These are phyloP conservation scores for Dinothrombium tinctorium DNA, from an alignment of 1,140 invertebrate genomes.

Conservation along the genomic window DNA sequence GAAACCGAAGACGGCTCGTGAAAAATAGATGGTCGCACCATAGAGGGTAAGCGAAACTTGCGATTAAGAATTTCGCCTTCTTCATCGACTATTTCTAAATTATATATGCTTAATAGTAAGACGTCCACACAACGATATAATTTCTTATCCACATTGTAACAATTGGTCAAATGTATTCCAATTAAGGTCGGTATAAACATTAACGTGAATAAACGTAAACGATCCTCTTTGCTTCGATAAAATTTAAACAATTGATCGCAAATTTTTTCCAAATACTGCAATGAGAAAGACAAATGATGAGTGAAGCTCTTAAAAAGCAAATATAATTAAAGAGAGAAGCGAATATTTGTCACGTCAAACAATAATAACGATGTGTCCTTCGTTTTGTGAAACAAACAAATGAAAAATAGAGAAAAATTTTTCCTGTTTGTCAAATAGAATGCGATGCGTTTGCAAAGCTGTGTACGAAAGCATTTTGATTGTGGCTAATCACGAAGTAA, in stretches of 20 bases:
- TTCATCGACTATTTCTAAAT: not conserved
- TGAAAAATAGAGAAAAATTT: no score
- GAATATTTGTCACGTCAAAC: no score
- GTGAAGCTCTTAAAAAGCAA: no score
- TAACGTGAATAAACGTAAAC: not conserved
- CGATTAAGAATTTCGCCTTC: not conserved
- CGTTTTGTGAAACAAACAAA: no score
- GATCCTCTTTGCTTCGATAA: not conserved
- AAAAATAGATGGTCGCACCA: not conserved
- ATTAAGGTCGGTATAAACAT: not conserved
- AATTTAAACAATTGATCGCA: not conserved
- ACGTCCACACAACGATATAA: slow-evolving; percentile 1
- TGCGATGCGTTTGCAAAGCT: no score
- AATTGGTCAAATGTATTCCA: not conserved
- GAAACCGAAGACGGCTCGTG: not conserved
- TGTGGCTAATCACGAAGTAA: no score
- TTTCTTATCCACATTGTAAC: not conserved
- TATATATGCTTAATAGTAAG: not conserved
- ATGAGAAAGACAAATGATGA: not conserved
- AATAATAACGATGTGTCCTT: no score
- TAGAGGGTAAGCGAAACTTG: not conserved
- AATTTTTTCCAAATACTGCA: not conserved
- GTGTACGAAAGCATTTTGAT: no score
- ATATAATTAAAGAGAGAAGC: no score
- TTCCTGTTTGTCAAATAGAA: no score